These are phyloP conservation scores for Crematogaster levior DNA, from an alignment of 2,888 invertebrate species.

Conservation along the genomic window DNA sequence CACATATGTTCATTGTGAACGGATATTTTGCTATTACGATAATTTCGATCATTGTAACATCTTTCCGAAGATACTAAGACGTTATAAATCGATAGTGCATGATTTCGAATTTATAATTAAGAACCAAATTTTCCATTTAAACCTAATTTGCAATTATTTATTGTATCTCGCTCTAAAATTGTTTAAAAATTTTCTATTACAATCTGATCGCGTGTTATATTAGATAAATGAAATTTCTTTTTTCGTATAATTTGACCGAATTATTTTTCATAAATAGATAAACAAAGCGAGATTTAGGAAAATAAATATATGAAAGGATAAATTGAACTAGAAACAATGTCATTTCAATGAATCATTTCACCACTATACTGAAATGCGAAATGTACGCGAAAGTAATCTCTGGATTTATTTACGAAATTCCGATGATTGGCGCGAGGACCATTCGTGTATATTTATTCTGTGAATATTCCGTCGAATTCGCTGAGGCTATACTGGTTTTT, in stretches of 20 bases:
- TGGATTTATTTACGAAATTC: conserved; percentile 4
- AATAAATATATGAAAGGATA: neutral
- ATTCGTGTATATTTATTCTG: neutral
- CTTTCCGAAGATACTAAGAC: neutral
- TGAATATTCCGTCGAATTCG: neutral
- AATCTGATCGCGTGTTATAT: neutral
- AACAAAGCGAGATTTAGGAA: neutral
- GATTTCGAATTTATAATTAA: neutral
- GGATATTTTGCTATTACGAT: neutral
- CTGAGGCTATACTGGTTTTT: neutral
- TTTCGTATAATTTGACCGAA: neutral
- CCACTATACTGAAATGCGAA: neutral
- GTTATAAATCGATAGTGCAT: neutral
- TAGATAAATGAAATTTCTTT: neutral
- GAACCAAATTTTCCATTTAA: neutral
- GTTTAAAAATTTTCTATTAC: neutral
- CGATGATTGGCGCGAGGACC: neutral
- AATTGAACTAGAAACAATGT: neutral
- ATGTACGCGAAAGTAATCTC: neutral
- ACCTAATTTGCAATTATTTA: neutral
- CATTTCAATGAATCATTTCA: neutral
- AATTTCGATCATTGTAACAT: neutral
- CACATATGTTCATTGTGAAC: neutral
- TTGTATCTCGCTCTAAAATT: neutral
- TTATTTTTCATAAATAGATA: neutral